Conservation (phyloP, 2,113 vertebrate species). For the Falcunculus frontatus region DNA sequence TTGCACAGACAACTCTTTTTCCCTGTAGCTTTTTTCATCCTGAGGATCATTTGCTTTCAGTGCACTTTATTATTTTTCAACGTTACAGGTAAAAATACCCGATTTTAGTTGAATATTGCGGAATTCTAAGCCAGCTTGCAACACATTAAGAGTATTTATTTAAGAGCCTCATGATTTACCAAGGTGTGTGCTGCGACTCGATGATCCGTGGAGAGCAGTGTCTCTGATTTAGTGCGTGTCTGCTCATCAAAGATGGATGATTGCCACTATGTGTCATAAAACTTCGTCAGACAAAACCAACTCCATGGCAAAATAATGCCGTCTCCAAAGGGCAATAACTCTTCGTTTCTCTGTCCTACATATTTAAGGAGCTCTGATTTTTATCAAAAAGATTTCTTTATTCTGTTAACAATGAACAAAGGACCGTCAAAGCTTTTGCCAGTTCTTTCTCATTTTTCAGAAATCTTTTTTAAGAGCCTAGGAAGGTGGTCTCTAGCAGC, state of each 20-base stretch:
- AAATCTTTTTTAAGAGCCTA: constrained; percentile 18
- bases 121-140: not conserved
- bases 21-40: not conserved
- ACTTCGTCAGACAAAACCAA: constrained; percentile 57
- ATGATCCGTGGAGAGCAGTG: constrained; percentile 19
- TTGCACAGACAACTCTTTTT: not conserved
- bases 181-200: not conserved
- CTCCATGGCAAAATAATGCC: constrained; percentile 34
- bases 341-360: constrained; percentile 36
- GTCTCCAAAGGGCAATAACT: constrained; percentile 46
- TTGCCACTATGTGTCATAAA: constrained; percentile 40
- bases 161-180: not conserved
- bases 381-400: constrained; percentile 59
- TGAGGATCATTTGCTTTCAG: not conserved
- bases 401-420: constrained; percentile 24
- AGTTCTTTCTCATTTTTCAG: constrained; percentile 23
- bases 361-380: constrained; percentile 38
- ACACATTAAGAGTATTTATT: constrained; percentile 14
- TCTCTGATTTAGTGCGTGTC: constrained; percentile 51
- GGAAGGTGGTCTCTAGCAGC: constrained; percentile 20
- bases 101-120: not conserved
- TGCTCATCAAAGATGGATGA: constrained; percentile 63
- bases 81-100: not conserved
- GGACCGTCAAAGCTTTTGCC: not conserved
- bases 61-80: not conserved